Evolutionary conservation across 2,888 invertebrate genomes (phyloP), one percentile per base, ranked within the genome.

Genomic region (Melinaea menophilus): DNA sequence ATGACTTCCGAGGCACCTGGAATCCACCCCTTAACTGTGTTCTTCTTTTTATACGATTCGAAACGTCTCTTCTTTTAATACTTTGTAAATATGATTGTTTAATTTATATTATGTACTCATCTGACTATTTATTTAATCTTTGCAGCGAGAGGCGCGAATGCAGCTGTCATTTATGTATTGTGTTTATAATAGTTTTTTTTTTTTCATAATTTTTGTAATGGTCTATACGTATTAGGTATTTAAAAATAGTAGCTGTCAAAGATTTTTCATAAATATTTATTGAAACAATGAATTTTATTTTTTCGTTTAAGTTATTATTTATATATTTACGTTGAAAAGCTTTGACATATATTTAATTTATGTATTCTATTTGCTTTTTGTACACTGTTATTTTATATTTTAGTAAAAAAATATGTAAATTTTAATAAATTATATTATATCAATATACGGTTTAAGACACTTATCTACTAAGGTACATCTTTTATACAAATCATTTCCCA

Each of bases 21-120:
- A 79, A 69, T 74, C 75, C 82, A 85, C 88, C 89, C 89, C 76
- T 71, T 77, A 76, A 71, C 68, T 62, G 66, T 70, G 66, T 61
- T 55, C 61, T 64, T 66, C 64, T 59, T 67, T 67, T 75, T 72
- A 71, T 67, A 62, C 73, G 74, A 90, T 90, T 89, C 80, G 88
- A 82, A 79, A 86, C 86, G 86, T 87, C 22, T 22, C 22, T 22
- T 22, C 22, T 22, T 1, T 22, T 76, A 80, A 79, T 80, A 82
- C 81, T 80, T 86, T 86, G 82, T 85, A 79, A 85, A 82, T 81
- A 82, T 80, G 85, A 81, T 84, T 87, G 85, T 90, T 89, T 88
- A 88, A 89, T 88, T 85, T 87, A 88, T 82, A 88, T 89, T 88
- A 89, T 88, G 87, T 89, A 86, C 88, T 88, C 87, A 88, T 87